A percentile compares a stretch with the other conserved stretches of the same genome.
phyloP scores from a whole-genome alignment of 2,888 invertebrate genomes.

The Drosophila borborema region DNA sequence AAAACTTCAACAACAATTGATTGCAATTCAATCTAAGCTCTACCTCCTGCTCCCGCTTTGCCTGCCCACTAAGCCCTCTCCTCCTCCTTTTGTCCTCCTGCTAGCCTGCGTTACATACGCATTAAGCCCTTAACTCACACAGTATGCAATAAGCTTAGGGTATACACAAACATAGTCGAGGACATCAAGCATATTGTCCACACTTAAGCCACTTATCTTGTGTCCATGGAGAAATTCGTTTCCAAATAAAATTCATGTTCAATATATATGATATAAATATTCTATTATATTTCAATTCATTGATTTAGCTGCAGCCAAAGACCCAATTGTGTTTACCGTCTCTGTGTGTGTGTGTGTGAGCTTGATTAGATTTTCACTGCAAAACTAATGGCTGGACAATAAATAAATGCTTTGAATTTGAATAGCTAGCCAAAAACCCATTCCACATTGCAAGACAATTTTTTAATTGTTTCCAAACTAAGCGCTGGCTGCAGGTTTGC shows the following conservation, averaged over 20 bases:
- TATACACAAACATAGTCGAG: slow-evolving; percentile 1
- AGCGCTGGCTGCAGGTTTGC: slow-evolving; percentile 15
- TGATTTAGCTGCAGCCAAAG: slow-evolving; percentile 20
- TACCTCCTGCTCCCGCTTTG: too few relatives aligned
- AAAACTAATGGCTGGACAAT: slow-evolving; percentile 48
- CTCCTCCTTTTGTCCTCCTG: not conserved
- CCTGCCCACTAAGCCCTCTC: too few relatives aligned
- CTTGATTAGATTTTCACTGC: slow-evolving; percentile 36
- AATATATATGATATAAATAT: slow-evolving; percentile 15
- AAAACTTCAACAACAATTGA: not conserved
- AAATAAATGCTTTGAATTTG: slow-evolving; percentile 51
- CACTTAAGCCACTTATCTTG: slow-evolving; percentile 29
- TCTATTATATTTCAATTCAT: slow-evolving; percentile 22
- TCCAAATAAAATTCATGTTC: slow-evolving; percentile 20
- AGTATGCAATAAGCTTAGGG: not conserved
- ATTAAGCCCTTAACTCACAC: not conserved
- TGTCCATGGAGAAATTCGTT: slow-evolving; percentile 20
- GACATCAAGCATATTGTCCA: slow-evolving; percentile 24
- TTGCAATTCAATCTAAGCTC: not conserved
- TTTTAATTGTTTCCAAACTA: slow-evolving; percentile 63
- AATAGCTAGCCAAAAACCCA: slow-evolving; percentile 14
- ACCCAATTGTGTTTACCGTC: not conserved
- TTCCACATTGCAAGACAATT: slow-evolving; percentile 29
- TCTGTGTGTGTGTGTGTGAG: slow-evolving; percentile 1
- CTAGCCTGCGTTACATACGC: not conserved